Base-by-base conservation (phyloP, 2,888 invertebrate genomes). In the Fissipunctia ypsillon region DNA sequence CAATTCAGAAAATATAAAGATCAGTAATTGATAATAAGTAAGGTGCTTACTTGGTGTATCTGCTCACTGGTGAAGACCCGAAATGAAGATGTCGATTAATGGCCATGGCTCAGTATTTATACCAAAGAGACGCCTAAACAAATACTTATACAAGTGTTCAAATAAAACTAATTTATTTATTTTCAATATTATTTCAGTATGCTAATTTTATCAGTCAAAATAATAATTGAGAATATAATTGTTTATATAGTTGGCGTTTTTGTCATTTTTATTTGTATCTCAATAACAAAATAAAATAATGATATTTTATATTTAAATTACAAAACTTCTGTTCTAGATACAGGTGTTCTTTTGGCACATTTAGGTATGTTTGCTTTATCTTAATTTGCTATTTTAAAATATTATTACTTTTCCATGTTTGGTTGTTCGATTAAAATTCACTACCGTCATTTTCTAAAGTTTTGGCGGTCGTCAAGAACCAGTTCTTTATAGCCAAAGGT, bases 61-160 rank as follows among this genome's bases (percentile, higher is more conserved):
- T 19, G 63, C 16, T 57, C 16, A 45, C 45, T 31, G 22, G 4
- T 45, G 54, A 31, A 25, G 22, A 43, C 25, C 0, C 0, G 7
- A 76, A 73, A 14, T 31, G 22, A 45, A 57, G 43, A 73, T 80
- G 25, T n/a, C 38, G 22, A 31, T 38, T 22, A 3, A 35, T 25
- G 19, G 52, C 31, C 2, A 7, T n/a, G 10, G 6, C 22, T 19
- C 14, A 52, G 31, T 64, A 50, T 76, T 59, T 73, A 80, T 76
- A 76, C n/a, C 52, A 38, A n/a, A 28, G 22, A 22, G 10, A 64
- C 3, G 3, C 7, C 22, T 45, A 4, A 41, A 43, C 4, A 80
- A 76, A 73, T 64, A 80, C n/a, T 80, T 73, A 19, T 0, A 41
- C 45, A 76, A 22, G 25, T 80, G 73, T 4, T 14, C 6, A 22